Conservation (phyloP, 2,113 vertebrate species). For the Panurus biarmicus region DNA sequence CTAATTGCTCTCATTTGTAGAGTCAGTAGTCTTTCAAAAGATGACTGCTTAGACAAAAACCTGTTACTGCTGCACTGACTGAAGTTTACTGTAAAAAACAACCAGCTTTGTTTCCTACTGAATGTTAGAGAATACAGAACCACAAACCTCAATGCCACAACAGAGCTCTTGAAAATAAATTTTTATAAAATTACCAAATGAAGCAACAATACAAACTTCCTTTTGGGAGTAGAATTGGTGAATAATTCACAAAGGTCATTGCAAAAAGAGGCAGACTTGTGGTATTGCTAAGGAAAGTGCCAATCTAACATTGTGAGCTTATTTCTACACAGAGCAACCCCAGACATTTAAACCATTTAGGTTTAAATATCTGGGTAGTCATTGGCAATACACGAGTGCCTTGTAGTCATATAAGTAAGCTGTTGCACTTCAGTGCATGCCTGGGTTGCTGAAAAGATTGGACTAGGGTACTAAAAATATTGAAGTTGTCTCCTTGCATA, state of each 20-base stretch:
- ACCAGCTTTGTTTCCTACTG: neutral
- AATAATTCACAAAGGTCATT: neutral
- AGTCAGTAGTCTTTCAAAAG: neutral
- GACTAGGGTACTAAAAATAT: neutral
- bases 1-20: neutral
- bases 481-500: neutral
- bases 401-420: neutral
- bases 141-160: neutral
- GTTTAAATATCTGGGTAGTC: no score
- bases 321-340: neutral
- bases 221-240: neutral
- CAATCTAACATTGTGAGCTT: neutral
- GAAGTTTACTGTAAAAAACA: neutral
- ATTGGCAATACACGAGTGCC: neutral
- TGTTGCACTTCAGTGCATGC: neutral
- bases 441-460: neutral
- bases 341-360: neutral
- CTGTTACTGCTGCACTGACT: neutral
- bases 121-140: neutral
- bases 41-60: neutral
- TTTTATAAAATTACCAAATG: neutral
- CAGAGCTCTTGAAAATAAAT: neutral
- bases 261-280: neutral
- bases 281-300: neutral
- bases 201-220: neutral